Evolutionary conservation across 1,140 invertebrate species (phyloP), one percentile per base, ranked within the genome.

Genomic region (Nixonia krombeini): DNA sequence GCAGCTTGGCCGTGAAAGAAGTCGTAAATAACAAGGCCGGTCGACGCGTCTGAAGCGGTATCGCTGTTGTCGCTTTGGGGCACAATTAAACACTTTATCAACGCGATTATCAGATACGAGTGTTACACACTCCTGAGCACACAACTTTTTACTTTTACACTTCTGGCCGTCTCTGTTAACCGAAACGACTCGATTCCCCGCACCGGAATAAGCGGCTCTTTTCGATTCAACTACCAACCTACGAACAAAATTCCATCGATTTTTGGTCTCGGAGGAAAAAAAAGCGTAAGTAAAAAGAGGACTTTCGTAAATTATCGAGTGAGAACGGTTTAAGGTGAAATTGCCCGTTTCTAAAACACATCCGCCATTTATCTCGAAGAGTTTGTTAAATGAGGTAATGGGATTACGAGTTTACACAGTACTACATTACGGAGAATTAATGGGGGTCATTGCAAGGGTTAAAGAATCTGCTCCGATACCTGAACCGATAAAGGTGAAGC

Each of bases 11-110:
- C 26, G 56, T 61, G 53, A 61, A 67, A 67, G 56, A 67, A 67
- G 64, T 53, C 51, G 59, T 67, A 61, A 67, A 61, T 67, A 67
- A 59, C 64, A 56, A n/a, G 23, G 31, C 31, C 57, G 25, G 40
- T 61, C 57, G 40, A 49, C 42, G 45, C 50, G 35, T 45, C 25
- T 23, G 16, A 23, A 59, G 59, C 57, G n/a, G n/a, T n/a, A n/a
- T n/a, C n/a, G n/a, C n/a, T 66, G 41, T 55, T 49, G 37, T 42
- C 5, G 49, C 38, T 55, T 44, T 9, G 10, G 64, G 56, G 56
- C 56, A 51, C 49, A 56, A 67, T 67, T 67, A 67, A 58, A 56
- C n/a, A 59, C 40, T 45, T 4, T 31, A 31, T 31, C 29, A 31
- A n/a, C 9, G 9, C 3, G 29, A 31, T 31, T 31, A 31, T 31